Conservation (phyloP, 2,113 vertebrate genomes). For the Megaptera novaeangliae region DNA sequence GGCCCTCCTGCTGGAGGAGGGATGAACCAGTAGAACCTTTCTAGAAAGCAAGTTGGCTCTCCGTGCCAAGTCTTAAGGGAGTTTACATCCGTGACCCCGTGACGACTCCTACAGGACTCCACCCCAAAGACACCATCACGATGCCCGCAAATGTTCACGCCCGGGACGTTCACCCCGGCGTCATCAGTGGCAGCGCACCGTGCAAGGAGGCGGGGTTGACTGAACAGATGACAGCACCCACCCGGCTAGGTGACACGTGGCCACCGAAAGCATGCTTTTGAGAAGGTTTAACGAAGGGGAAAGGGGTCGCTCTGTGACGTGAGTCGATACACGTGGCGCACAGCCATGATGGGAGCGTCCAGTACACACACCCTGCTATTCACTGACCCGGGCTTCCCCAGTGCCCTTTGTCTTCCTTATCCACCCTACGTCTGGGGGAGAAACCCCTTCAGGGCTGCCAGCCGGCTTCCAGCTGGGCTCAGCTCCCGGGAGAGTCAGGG, state of each 20-base stretch:
- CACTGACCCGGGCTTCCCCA: background rate
- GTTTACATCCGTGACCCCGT: too few species aligned
- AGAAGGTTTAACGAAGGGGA: background rate
- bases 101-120: background rate
- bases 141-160: accelerated
- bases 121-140: accelerated
- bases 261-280: background rate
- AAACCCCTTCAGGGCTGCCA: background rate
- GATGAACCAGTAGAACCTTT: accelerated
- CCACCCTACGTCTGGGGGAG: background rate
- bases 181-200: accelerated
- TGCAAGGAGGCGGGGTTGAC: accelerated
- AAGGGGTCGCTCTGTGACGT: accelerated
- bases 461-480: background rate
- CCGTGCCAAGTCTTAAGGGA: background rate
- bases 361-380: accelerated
- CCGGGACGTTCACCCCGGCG: accelerated
- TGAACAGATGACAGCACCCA: background rate
- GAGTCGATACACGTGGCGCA: accelerated
- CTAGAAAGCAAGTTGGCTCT: background rate
- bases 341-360: accelerated
- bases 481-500: too few species aligned
- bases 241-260: accelerated
- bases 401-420: background rate
- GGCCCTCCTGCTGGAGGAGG: background rate